Evolutionary conservation across 2,113 vertebrate genomes (phyloP).

Genomic region (Gobio gobio): DNA sequence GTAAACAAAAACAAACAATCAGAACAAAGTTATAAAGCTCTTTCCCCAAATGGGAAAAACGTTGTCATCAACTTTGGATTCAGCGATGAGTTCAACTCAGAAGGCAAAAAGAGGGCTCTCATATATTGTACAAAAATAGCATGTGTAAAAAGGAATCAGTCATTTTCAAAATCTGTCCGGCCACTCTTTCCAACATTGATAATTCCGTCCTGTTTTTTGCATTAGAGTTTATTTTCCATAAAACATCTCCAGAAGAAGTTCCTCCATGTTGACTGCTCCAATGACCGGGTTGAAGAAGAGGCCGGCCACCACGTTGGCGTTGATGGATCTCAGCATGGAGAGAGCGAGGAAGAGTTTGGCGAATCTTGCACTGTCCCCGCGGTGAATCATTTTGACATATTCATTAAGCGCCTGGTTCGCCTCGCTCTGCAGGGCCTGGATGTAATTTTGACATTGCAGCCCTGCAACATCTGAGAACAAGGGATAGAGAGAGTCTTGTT

Average conservation of each 20-base stretch:
- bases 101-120: constrained; percentile 47
- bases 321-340: constrained; percentile 89
- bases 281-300: constrained; percentile 96
- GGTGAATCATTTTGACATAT: constrained; percentile 86
- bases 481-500: constrained; percentile 6
- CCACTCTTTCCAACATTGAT: constrained; percentile 6
- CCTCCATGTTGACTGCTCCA: constrained; percentile 93
- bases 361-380: constrained; percentile 84
- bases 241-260: constrained; percentile 97
- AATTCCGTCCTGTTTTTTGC: neutral
- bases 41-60: constrained; percentile 47
- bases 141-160: constrained; percentile 80
- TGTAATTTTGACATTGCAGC: constrained; percentile 88
- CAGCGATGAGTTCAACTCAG: constrained; percentile 55
- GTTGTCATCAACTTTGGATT: constrained; percentile 53
- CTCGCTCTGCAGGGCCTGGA: constrained; percentile 91
- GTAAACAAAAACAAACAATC: constrained; percentile 18
- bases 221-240: constrained; percentile 79
- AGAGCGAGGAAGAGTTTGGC: constrained; percentile 90
- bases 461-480: constrained; percentile 85
- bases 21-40: constrained; percentile 41
- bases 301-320: constrained; percentile 85
- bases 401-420: constrained; percentile 93
- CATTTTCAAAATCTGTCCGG: constrained; percentile 33
- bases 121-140: constrained; percentile 80